phyloP scores from a whole-genome alignment of 2,888 invertebrate species.

The Trichogramma evanescens region DNA sequence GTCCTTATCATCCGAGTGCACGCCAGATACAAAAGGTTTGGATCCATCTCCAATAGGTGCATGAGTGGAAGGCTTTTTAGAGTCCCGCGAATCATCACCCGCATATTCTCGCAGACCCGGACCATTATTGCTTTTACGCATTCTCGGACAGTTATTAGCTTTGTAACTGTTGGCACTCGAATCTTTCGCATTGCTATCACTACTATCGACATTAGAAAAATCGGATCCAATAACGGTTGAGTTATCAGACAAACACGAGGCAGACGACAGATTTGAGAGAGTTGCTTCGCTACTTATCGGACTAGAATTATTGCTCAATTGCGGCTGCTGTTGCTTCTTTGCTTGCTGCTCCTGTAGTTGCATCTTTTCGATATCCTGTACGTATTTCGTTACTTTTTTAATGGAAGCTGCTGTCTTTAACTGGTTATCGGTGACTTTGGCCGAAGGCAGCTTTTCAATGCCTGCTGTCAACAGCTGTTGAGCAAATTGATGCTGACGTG shows the following conservation, averaged over 20 bases:
- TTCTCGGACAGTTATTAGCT: constrained; percentile 30
- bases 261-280: constrained; percentile 18
- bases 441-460: constrained; percentile 39
- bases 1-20: constrained; percentile 29
- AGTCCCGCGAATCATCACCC: constrained; percentile 15
- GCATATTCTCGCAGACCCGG: constrained; percentile 11
- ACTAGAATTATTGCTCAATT: constrained; percentile 27
- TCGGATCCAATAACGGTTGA: constrained; percentile 20
- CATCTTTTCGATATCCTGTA: constrained; percentile 51
- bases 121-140: constrained; percentile 28
- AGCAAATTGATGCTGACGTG: constrained; percentile 37
- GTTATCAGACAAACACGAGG: too few species aligned
- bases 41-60: constrained; percentile 4
- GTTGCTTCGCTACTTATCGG: constrained; percentile 28
- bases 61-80: constrained; percentile 11
- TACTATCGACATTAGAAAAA: constrained; percentile 25
- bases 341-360: constrained; percentile 43
- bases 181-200: constrained; percentile 28
- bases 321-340: constrained; percentile 24
- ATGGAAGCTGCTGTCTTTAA: constrained; percentile 35
- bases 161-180: constrained; percentile 24
- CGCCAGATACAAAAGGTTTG: constrained; percentile 10
- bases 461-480: constrained; percentile 34
- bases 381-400: constrained; percentile 45
- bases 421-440: constrained; percentile 29